Evolutionary conservation across 2,797 vertebrate species (phyloP).

Genomic region (Platyrinchus mystaceus): DNA sequence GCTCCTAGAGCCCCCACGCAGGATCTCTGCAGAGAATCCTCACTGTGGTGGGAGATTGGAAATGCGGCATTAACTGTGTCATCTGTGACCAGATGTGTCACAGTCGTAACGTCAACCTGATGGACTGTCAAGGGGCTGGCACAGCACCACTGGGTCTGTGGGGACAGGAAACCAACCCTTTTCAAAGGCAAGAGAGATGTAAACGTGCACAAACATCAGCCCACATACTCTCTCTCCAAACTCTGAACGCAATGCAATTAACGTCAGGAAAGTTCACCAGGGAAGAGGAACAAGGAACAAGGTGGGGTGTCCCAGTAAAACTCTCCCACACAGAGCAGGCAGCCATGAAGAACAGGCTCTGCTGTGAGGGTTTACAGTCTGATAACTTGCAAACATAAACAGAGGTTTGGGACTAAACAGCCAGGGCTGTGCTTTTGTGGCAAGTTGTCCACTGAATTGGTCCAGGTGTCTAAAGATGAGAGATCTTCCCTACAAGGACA

Average conservation of each 20-base stretch:
- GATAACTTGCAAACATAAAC: not conserved
- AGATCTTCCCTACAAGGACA: constrained; percentile 1
- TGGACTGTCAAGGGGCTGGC: not conserved
- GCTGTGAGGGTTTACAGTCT: not conserved
- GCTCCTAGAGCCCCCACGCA: not conserved
- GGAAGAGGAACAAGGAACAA: not conserved
- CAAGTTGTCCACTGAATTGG: not conserved
- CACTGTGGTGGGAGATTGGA: not conserved
- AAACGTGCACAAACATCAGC: not conserved
- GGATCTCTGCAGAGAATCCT: not conserved
- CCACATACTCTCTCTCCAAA: not conserved
- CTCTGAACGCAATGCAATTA: not conserved
- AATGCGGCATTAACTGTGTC: not conserved
- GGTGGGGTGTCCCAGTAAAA: not conserved
- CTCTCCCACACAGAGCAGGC: not conserved
- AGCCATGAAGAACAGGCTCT: not conserved
- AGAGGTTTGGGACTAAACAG: not conserved
- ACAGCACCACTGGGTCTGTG: not conserved
- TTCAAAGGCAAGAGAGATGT: not conserved
- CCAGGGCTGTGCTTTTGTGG: not conserved
- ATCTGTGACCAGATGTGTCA: not conserved
- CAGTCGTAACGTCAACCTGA: not conserved
- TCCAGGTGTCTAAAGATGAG: constrained; percentile 12
- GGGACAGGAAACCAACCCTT: not conserved
- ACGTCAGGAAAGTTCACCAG: not conserved